These are phyloP conservation scores for Thalassophryne amazonica DNA, from an alignment of 2,797 vertebrate species.

Conservation along the genomic window DNA sequence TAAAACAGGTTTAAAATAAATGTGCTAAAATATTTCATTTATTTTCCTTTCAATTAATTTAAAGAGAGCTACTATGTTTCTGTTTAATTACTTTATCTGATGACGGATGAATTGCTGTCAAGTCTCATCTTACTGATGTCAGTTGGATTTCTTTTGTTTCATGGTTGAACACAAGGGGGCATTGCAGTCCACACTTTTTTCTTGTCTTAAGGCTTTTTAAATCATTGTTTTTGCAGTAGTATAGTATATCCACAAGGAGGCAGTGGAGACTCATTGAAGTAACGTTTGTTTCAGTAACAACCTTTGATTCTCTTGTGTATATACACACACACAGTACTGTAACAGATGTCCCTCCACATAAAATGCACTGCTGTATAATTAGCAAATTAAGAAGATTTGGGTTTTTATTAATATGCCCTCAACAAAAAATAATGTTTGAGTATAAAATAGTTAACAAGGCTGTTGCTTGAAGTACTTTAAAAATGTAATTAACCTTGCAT, in stretches of 20 bases:
- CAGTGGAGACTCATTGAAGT: slow-evolving; percentile 50
- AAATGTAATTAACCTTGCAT: neutral
- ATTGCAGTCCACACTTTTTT: slow-evolving; percentile 13
- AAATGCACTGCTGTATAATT: slow-evolving; percentile 38
- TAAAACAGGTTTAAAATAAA: too few species aligned
- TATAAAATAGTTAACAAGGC: slow-evolving; percentile 4
- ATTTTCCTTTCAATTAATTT: too few species aligned
- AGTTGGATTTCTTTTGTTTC: slow-evolving; percentile 6
- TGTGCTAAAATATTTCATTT: too few species aligned
- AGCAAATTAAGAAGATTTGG: slow-evolving; percentile 40
- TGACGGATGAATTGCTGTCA: too few species aligned
- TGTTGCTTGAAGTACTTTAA: neutral
- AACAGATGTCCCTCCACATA: slow-evolving; percentile 42
- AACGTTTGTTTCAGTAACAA: neutral
- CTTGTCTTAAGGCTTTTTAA: neutral
- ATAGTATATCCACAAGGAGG: slow-evolving; percentile 36
- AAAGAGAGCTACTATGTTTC: too few species aligned
- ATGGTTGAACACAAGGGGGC: slow-evolving; percentile 56
- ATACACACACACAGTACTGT: slow-evolving; percentile 9
- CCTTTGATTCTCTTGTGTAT: slow-evolving; percentile 21
- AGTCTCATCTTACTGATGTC: too few species aligned
- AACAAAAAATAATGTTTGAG: slow-evolving; percentile 17
- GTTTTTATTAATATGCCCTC: slow-evolving; percentile 25
- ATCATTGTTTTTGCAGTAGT: slow-evolving; percentile 5
- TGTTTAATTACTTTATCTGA: too few species aligned